phyloP scores from a whole-genome alignment of 2,888 invertebrate genomes.

The Leucophenga montana region DNA sequence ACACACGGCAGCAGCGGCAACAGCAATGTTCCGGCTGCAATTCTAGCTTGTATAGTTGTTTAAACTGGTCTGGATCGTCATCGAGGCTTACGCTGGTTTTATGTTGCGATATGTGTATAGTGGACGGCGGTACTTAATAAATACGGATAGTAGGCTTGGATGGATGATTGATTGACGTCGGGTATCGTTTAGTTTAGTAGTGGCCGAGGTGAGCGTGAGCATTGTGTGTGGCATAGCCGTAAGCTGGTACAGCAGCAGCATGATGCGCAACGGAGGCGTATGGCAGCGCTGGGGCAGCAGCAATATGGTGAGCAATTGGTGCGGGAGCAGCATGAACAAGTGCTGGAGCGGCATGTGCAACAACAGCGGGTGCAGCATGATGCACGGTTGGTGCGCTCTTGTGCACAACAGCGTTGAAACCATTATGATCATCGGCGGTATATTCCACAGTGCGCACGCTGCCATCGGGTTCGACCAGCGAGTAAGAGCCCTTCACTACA shows the following conservation, averaged over 20 bases:
- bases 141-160: slow-evolving; percentile 48
- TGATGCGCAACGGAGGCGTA: slow-evolving; percentile 67
- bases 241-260: slow-evolving; percentile 62
- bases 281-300: slow-evolving; percentile 66
- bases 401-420: slow-evolving; percentile 73
- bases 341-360: slow-evolving; percentile 54
- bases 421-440: slow-evolving; percentile 73
- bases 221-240: slow-evolving; percentile 68
- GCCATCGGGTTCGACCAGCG: slow-evolving; percentile 73
- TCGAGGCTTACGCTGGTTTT: slow-evolving; percentile 1
- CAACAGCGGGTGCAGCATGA: slow-evolving; percentile 60
- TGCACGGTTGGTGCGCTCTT: slow-evolving; percentile 72
- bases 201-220: slow-evolving; percentile 67
- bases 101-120: slow-evolving; percentile 30
- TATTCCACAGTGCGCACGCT: slow-evolving; percentile 74
- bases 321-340: slow-evolving; percentile 53
- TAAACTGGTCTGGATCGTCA: slow-evolving; percentile 6
- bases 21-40: too few relatives aligned
- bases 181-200: slow-evolving; percentile 56
- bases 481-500: slow-evolving; percentile 74
- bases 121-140: slow-evolving; percentile 55
- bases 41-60: background rate
- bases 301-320: slow-evolving; percentile 65
- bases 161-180: slow-evolving; percentile 10
- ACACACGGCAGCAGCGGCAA: background rate